Evolutionary conservation across 2,113 vertebrate species (phyloP).

Genomic region (Rhea americana): DNA sequence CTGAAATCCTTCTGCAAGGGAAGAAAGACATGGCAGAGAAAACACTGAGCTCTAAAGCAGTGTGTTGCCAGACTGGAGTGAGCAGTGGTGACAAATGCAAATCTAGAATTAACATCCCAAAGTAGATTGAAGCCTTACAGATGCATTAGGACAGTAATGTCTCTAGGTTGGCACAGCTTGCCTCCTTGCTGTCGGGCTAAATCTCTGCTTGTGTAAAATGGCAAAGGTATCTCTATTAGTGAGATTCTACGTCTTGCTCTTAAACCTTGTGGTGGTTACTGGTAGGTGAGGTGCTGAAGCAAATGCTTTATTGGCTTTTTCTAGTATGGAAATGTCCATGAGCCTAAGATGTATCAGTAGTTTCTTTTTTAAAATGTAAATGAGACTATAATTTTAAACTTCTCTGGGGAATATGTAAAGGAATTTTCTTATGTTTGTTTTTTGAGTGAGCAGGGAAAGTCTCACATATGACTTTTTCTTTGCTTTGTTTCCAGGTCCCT

Average conservation of each 20-base stretch:
- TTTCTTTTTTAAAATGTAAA: background rate
- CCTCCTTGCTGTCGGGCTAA: rapidly evolving
- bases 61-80: background rate
- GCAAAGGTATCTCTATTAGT: background rate
- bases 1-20: background rate
- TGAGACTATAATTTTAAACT: background rate
- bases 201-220: background rate
- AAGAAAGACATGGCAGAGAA: background rate
- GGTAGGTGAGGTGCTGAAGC: background rate
- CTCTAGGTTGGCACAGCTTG: background rate
- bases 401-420: background rate
- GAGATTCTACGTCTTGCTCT: background rate
- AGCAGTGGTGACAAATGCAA: background rate
- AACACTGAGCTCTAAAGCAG: background rate
- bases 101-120: background rate
- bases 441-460: background rate
- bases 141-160: background rate
- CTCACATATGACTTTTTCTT: background rate
- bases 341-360: background rate
- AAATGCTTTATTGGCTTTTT: background rate
- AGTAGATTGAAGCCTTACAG: background rate
- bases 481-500: background rate
- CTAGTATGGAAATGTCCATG: background rate
- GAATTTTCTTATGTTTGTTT: background rate
- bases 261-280: background rate